phyloP scores from a whole-genome alignment of 1,140 invertebrate species.

The Cepaea nemoralis region DNA sequence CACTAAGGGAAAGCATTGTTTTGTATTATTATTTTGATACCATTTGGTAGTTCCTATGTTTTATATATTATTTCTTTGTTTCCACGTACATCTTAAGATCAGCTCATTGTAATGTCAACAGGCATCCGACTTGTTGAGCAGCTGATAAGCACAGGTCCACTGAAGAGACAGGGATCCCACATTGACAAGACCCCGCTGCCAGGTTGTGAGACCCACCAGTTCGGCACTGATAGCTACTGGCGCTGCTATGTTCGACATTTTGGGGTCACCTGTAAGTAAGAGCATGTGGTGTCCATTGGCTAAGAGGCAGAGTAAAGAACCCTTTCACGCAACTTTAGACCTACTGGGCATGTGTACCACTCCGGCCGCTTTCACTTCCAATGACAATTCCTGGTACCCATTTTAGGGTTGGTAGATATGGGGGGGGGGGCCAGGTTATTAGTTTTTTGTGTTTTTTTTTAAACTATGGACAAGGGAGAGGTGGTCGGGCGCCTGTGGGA shows the following conservation, averaged over 20 bases:
- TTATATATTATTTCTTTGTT: neutral
- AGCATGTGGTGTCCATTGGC: too few species aligned
- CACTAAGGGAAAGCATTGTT: too few species aligned
- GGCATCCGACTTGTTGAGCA: slow-evolving; percentile 43
- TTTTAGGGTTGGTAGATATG: too few species aligned
- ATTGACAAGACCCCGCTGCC: slow-evolving; percentile 40
- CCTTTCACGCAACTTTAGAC: too few species aligned
- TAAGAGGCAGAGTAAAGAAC: too few species aligned
- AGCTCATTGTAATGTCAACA: slow-evolving; percentile 19
- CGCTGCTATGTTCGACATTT: slow-evolving; percentile 63
- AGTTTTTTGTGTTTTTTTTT: too few species aligned
- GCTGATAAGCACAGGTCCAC: slow-evolving; percentile 40
- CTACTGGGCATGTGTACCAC: too few species aligned
- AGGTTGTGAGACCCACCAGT: slow-evolving; percentile 41
- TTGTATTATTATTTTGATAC: neutral
- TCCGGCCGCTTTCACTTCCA: too few species aligned
- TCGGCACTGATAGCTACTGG: slow-evolving; percentile 63
- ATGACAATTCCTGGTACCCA: too few species aligned
- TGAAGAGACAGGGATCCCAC: slow-evolving; percentile 46
- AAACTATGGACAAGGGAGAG: too few species aligned
- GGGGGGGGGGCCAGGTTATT: too few species aligned
- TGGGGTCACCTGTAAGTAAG: slow-evolving; percentile 44
- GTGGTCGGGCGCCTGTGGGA: too few species aligned
- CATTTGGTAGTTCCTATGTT: neutral
- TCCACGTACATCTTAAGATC: neutral